phyloP scores from a whole-genome alignment of 2,888 invertebrate genomes.

The Sphinx pinastri region DNA sequence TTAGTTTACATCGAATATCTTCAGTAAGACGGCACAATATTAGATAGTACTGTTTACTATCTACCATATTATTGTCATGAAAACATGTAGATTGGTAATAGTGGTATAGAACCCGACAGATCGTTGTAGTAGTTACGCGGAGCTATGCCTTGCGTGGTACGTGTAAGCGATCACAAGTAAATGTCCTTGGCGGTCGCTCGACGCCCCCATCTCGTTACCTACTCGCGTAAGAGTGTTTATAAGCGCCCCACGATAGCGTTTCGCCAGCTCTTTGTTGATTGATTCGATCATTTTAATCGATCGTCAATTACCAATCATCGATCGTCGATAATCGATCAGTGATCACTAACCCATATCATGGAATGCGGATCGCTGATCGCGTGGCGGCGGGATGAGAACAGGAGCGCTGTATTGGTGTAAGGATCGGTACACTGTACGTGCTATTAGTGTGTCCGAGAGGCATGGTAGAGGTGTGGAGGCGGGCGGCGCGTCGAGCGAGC shows the following conservation, averaged over 20 bases:
- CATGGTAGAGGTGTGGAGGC: conserved; percentile 48
- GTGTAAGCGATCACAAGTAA: conserved; percentile 83
- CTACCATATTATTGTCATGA: conserved; percentile 53
- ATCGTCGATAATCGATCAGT: neutral
- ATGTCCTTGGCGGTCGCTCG: conserved; percentile 75
- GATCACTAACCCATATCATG: neutral
- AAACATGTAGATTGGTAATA: conserved; percentile 71
- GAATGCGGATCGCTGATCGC: neutral
- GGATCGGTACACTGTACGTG: conserved; percentile 51
- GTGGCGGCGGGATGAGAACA: conserved; percentile 34
- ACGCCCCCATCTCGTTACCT: conserved; percentile 48
- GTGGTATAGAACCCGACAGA: conserved; percentile 75
- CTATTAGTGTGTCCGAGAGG: conserved; percentile 48
- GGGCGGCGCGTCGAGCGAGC: conserved; percentile 69
- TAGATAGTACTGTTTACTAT: neutral
- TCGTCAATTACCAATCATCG: neutral
- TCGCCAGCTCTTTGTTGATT: neutral
- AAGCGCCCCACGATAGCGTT: neutral
- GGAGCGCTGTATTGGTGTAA: conserved; percentile 33
- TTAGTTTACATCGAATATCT: conserved; percentile 30
- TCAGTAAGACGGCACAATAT: conserved; percentile 27
- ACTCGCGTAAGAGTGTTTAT: conserved; percentile 26
- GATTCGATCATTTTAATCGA: neutral
- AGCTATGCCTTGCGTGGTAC: conserved; percentile 82
- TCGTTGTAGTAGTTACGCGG: conserved; percentile 76